Base-by-base conservation (phyloP, 1,140 invertebrate genomes). In the Drosophila tristis region DNA sequence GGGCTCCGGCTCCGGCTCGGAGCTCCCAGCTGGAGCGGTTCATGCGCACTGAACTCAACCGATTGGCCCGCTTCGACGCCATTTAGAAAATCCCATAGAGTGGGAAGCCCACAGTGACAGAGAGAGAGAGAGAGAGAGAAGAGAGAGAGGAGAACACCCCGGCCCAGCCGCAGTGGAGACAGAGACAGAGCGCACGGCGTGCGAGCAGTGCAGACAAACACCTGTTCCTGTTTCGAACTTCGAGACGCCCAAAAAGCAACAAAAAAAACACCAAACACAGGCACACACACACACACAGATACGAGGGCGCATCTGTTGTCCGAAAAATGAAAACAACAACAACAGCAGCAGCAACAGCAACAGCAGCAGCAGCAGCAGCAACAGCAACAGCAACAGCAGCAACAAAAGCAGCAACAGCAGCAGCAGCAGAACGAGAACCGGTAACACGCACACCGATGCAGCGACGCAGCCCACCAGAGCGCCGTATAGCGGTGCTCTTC, bases 1-100 rank as follows among this genome's bases (percentile, higher is more conserved):
- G 6, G 7, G 26, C 49, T 20, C 16, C n/a, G n/a, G n/a, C n/a
- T n/a, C n/a, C 20, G 20, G 9, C 7, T 35, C 3, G n/a, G 3
- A 4, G 8, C 35, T 25, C 62, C 25, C 35, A 39, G 35, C 35
- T 39, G 53, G 72, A 74, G 80, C 67, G 43, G 80, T 49, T 78
- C 90, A 91, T 90, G 90, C 90, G 81, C 90, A 90, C 9, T 78
- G 74, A 44, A 11, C 16, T 54, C 61, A 84, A 81, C 76, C 90
- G 90, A 91, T 91, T 91, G 90, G 90, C 90, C 90, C 90, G 90
- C 79, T 91, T 90, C 81, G 90, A 82, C 90, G 90, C 90, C 90
- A 91, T 91, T 91, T 91, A 87, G 81, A 81, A 78, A 82, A 55
- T 39, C 35, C 42, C 66, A 47, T 49, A 48, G 65, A 29, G 15